Percentiles rank a stretch among this genome's conserved stretches.
Evolutionary conservation across 2,113 vertebrate species (phyloP).

Genomic region (Brachypodius melanocephalos): DNA sequence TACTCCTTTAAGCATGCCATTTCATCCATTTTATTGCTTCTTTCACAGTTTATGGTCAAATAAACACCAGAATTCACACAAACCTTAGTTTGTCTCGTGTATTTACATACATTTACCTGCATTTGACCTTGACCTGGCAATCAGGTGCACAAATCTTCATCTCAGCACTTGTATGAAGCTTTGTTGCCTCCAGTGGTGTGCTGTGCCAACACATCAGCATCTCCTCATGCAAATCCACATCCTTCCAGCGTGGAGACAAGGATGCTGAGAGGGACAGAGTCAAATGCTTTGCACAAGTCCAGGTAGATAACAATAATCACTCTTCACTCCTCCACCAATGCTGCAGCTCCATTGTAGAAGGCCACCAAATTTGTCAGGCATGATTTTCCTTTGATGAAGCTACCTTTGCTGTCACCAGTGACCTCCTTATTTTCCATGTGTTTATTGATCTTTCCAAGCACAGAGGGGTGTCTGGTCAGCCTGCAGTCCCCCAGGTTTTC

Average conservation of each 20-base stretch:
- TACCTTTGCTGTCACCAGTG: neutral
- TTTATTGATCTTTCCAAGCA: neutral
- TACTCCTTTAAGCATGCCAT: neutral
- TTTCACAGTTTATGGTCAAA: neutral
- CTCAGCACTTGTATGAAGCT: rapidly evolving
- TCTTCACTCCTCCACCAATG: neutral
- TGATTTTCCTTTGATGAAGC: neutral
- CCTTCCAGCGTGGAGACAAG: neutral
- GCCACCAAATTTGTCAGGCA: neutral
- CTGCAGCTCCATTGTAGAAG: neutral
- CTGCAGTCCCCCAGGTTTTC: neutral
- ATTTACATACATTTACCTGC: neutral
- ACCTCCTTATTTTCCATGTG: neutral
- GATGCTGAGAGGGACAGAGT: neutral
- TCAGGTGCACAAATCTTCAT: neutral
- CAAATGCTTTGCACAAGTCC: neutral
- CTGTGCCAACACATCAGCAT: neutral
- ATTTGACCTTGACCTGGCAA: neutral
- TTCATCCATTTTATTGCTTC: neutral
- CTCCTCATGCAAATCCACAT: neutral
- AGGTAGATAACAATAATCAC: too few species aligned
- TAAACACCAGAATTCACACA: neutral
- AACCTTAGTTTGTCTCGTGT: neutral
- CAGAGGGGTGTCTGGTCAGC: neutral
- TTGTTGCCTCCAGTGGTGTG: neutral